These are phyloP conservation scores for Ranitomeya imitator DNA, from an alignment of 2,113 vertebrate genomes.

Conservation along the genomic window DNA sequence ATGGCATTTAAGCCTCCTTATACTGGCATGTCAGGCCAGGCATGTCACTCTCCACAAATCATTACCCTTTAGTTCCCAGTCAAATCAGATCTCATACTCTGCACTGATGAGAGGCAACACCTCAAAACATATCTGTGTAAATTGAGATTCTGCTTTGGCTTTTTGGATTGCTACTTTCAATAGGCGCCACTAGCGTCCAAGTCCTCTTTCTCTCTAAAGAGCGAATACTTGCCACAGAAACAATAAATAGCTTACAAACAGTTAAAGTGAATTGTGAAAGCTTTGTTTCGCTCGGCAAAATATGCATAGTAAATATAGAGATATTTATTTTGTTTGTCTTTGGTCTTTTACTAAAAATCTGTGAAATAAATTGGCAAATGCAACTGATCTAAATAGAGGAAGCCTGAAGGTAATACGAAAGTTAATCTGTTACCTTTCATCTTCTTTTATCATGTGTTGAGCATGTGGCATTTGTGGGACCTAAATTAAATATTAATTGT, in stretches of 20 bases:
- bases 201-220: too few relatives aligned
- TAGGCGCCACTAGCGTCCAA: too few relatives aligned
- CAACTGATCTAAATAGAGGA: not conserved
- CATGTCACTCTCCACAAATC: too few relatives aligned
- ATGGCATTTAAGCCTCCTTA: too few relatives aligned
- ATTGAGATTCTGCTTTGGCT: too few relatives aligned
- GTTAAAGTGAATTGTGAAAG: not conserved
- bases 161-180: too few relatives aligned
- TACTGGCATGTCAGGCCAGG: too few relatives aligned
- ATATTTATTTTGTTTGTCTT: not conserved
- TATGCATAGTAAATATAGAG: not conserved
- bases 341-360: not conserved
- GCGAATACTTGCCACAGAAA: too few relatives aligned
- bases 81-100: too few relatives aligned
- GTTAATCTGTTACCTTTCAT: constrained; percentile 27
- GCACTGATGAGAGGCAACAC: too few relatives aligned
- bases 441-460: not conserved
- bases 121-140: too few relatives aligned
- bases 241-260: not conserved
- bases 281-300: not conserved
- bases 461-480: constrained; percentile 45
- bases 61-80: too few relatives aligned
- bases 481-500: constrained; percentile 30
- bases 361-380: constrained; percentile 3
- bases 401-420: constrained; percentile 15